Base-by-base conservation (phyloP, 2,888 invertebrate genomes). In the Argyra leucocephala region DNA sequence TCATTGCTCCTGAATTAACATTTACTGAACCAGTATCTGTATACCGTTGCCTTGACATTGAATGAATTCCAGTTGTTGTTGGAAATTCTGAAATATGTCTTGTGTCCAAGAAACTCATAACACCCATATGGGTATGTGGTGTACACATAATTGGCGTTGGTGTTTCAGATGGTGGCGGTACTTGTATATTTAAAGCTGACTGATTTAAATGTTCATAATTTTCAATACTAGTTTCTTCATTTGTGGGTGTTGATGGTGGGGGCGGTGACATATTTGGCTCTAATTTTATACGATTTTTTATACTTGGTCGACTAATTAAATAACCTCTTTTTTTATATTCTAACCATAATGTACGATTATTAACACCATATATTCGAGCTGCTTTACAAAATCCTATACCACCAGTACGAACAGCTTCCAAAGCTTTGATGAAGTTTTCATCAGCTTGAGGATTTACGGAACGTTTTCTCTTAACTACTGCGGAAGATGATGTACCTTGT, bases 361-460 rank as follows among this genome's bases (percentile, higher is more conserved):
- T 91, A 21, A 92, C 90, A 36, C 91, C 91, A 77, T 89, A 91
- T 80, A 90, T 85, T 64, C 90, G 82, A 0, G 91, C 91, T 10
- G 91, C 91, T 74, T 91, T 91, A 78, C 91, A 91, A 78, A 91
- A 91, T 2, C 91, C 91, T 71, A 91, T 90, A 57, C 90, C 90
- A 23, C 91, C 91, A 73, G 86, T 88, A 68, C 91, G 84, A 0
- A 91, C 91, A 0, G 91, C 91, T 74, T 91, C 91, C 63, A 91
- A 79, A 0, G 91, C 91, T 48, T 88, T 82, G 70, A 89, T 87
- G 78, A 91, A 91, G 76, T 91, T 91, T 74, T 91, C 90, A 73
- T 90, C 90, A 1, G 88, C 86, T 76, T 91, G 91, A 0, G 91
- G 91, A 79, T 91, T 90, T 64, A 87, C 85, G 64, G 88, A 85